Evolutionary conservation across 2,888 invertebrate genomes (phyloP), one percentile per base, ranked within the genome.

Genomic region (Myopa tessellatipennis): DNA sequence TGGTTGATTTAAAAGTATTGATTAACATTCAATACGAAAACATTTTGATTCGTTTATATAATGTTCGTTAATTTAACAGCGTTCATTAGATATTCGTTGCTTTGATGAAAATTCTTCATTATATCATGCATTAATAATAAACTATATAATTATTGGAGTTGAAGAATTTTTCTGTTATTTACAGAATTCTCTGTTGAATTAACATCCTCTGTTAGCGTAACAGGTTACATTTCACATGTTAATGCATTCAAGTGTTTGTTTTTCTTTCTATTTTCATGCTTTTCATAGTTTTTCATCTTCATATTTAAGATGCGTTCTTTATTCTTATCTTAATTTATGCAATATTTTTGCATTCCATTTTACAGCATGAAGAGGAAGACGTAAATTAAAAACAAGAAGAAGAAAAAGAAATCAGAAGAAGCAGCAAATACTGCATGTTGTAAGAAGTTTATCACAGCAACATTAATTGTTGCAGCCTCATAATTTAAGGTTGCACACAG

Each of bases 391-490:
- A 7, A 69, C 8, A 50, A 69, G 45, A 45, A 45, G 45, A 69
- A 45, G n/a, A 68, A 68, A 68, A n/a, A 38, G 18, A 14, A 18
- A 45, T 45, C 69, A 26, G 50, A 5, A 12, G 12, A n/a, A 55
- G 52, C 12, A 71, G 58, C 4, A 73, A 63, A 73, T 73, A 60
- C 16, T 58, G 71, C 55, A n/a, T 63, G 45, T 26, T 61, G 74
- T 67, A 67, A 38, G 36, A 67, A 74, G 67, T 74, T 74, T 74
- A 74, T 74, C 74, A 26, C 40, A 68, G 74, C 74, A 68, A 26
- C 74, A 74, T 74, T 68, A 74, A 74, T 74, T 74, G 67, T 68
- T 74, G 74, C 74, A 74, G 67, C 68, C 52, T 72, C 68, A 77
- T 72, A 72, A 77, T 77, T 77, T 77, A 58, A 72, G 72, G 61